phyloP scores from a whole-genome alignment of 1,140 invertebrate genomes.

The Neocloeon triangulifer region DNA sequence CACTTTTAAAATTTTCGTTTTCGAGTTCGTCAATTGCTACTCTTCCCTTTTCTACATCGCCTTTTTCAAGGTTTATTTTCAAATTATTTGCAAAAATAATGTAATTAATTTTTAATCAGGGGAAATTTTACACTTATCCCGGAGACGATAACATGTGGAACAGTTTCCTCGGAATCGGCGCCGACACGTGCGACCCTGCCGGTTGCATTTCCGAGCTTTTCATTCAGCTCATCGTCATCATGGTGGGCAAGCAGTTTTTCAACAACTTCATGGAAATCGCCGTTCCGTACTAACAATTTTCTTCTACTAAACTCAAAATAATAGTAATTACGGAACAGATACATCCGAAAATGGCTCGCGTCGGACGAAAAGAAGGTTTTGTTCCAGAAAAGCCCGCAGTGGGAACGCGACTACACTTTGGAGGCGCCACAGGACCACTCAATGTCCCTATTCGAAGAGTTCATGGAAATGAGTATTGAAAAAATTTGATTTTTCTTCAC shows the following conservation, averaged over 20 bases:
- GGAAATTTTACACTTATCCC: slow-evolving; percentile 71
- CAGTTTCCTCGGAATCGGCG: slow-evolving; percentile 47
- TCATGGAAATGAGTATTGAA: slow-evolving; percentile 79
- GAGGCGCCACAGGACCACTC: slow-evolving; percentile 49
- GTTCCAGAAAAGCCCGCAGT: slow-evolving; percentile 58
- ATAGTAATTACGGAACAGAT: slow-evolving; percentile 1
- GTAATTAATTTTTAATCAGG: slow-evolving; percentile 22
- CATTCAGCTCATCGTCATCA: slow-evolving; percentile 86
- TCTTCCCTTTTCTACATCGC: slow-evolving; percentile 91
- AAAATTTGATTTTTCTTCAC: neutral
- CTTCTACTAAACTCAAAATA: slow-evolving; percentile 1
- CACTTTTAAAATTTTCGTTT: slow-evolving; percentile 92
- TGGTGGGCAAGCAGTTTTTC: slow-evolving; percentile 88
- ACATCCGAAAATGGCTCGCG: no score
- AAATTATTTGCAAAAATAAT: slow-evolving; percentile 1
- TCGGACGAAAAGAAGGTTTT: slow-evolving; percentile 42
- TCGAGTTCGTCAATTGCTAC: slow-evolving; percentile 94
- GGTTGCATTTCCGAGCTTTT: slow-evolving; percentile 85
- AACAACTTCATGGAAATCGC: slow-evolving; percentile 83
- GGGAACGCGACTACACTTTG: slow-evolving; percentile 85
- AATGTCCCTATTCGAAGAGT: slow-evolving; percentile 80
- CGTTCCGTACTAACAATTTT: slow-evolving; percentile 40
- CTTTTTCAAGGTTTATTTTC: slow-evolving; percentile 66
- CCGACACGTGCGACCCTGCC: slow-evolving; percentile 78
- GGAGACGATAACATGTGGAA: slow-evolving; percentile 48